phyloP scores from a whole-genome alignment of 1,140 invertebrate species.

The Diorhabda elongata region DNA sequence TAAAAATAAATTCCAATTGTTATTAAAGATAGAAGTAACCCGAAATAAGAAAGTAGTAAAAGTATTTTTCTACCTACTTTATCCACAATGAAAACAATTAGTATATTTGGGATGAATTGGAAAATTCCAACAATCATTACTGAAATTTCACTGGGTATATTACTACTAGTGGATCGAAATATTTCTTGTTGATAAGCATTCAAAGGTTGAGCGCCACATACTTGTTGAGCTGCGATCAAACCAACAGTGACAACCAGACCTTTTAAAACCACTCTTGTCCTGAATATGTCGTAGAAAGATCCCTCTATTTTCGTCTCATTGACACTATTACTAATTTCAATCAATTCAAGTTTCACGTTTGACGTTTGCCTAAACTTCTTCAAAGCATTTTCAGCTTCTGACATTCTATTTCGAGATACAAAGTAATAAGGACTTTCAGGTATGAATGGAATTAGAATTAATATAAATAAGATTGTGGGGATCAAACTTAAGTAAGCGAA shows the following conservation, averaged over 20 bases:
- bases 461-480: constrained; percentile 52
- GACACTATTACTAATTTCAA: not conserved
- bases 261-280: not conserved
- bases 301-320: not conserved
- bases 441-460: constrained; percentile 47
- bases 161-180: constrained; percentile 62
- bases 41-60: constrained; percentile 63
- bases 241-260: constrained; percentile 46
- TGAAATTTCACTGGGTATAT: constrained; percentile 52
- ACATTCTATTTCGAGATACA: constrained; percentile 54
- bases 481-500: constrained; percentile 50
- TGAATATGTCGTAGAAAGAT: not conserved
- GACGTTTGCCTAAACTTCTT: not conserved
- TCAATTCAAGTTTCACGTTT: not conserved
- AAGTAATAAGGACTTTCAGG: constrained; percentile 77
- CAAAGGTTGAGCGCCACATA: constrained; percentile 81
- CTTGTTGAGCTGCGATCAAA: constrained; percentile 82
- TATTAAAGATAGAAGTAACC: constrained; percentile 49
- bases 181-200: constrained; percentile 76
- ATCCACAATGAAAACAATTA: constrained; percentile 72
- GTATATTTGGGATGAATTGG: constrained; percentile 68
- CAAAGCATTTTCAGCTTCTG: constrained; percentile 52
- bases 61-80: constrained; percentile 67
- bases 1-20: constrained; percentile 37
- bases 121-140: constrained; percentile 76